Evolutionary conservation across 2,113 vertebrate species (phyloP), one percentile per base, ranked within the genome.

Genomic region (Heptranchias perlo): DNA sequence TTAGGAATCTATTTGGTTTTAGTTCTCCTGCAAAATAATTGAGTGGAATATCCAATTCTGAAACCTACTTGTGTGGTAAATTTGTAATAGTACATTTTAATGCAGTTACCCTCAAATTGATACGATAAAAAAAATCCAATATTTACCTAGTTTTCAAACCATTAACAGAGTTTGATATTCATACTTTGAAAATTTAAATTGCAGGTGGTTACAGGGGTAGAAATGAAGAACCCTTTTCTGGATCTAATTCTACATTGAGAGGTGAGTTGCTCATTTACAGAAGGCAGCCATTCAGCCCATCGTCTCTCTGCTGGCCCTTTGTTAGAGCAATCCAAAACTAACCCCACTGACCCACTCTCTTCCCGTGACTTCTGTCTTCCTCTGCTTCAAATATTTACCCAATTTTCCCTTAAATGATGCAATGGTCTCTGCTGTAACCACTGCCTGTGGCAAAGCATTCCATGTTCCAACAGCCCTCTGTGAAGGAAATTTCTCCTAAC

Each of bases 151-250:
- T 44, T 82, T 44, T 69, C 67, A 96, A 97, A 93, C 23, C 8
- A 6, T 21, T 47, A 31, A 28, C 76, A 6, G 78, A 7, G 1
- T n/a, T 54, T n/a, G 67, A 58, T 64, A 94, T 47, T 95, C 11
- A 44, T 67, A 10, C 4, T 28, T 96, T 96, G 18, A 39, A 64
- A 58, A 8, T 58, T 96, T 52, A 8, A 39, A 39, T 96, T 86
- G 11, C 94, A 98, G 97, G 97, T 96, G 97, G 96, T 96, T 97
- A 97, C 96, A 97, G 96, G 97, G 97, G 97, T 76, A 92, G 64
- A 91, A 96, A 96, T 96, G 97, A 97, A 97, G 97, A 97, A 96
- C 52, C 96, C 69, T 96, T 96, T 84, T 96, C 73, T 52, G 86
- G 96, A 87, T 96, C 97, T 58, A 69, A 65, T 91, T 96, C 96